Percentiles rank a stretch among this genome's conserved stretches.
phyloP scores from a whole-genome alignment of 2,888 invertebrate genomes.

The Hofmannophila pseudospretella region DNA sequence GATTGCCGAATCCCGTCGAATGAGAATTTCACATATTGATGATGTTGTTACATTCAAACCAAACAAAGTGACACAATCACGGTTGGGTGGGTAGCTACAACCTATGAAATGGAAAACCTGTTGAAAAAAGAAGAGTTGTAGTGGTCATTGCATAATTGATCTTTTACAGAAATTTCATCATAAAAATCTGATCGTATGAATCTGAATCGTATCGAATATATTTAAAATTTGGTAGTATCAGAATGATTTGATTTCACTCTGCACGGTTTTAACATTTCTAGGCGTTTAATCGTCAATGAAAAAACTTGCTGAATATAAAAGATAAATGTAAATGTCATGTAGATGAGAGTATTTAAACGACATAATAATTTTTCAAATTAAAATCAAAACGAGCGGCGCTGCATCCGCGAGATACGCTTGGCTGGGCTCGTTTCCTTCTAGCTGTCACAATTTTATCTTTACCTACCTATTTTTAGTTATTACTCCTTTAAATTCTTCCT shows the following conservation, averaged over 20 bases:
- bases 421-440: conserved; percentile 49
- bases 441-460: conserved; percentile 59
- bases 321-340: not conserved
- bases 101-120: conserved; percentile 36
- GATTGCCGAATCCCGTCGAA: conserved; percentile 37
- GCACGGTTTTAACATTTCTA: no score
- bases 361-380: conserved; percentile 46
- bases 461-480: conserved; percentile 49
- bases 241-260: no score
- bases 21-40: conserved; percentile 69
- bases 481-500: conserved; percentile 39
- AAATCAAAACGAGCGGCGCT: conserved; percentile 45
- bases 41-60: conserved; percentile 58
- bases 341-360: conserved; percentile 21
- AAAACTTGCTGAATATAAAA: not conserved
- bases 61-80: conserved; percentile 54
- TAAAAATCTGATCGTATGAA: no score
- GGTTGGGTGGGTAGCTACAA: conserved; percentile 57
- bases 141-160: not conserved
- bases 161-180: no score
- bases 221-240: no score
- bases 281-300: not conserved
- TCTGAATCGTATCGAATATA: no score
- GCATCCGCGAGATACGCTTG: conserved; percentile 53
- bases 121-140: no score